A percentile compares a stretch with the other conserved stretches of the same genome.
These are phyloP conservation scores for Solenodon paradoxus DNA, from an alignment of 2,113 vertebrate species.

Conservation along the genomic window DNA sequence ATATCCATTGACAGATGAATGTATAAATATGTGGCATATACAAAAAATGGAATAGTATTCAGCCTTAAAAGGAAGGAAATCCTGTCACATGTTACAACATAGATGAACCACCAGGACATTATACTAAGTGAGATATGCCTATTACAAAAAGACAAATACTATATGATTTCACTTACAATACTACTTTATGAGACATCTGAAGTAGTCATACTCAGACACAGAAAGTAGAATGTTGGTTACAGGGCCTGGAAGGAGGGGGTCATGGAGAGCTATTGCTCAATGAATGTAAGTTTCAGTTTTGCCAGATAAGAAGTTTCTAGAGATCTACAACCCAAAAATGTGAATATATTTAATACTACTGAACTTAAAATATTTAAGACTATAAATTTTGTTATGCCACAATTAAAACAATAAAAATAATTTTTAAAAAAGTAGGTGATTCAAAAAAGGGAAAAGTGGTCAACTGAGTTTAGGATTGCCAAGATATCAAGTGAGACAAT, in stretches of 20 bases:
- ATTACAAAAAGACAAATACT: background rate
- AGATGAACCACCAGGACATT: background rate
- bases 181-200: background rate
- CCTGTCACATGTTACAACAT: background rate
- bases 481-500: background rate
- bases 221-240: background rate
- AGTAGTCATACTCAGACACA: background rate
- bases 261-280: background rate
- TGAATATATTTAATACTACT: background rate
- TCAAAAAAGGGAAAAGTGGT: background rate
- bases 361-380: background rate
- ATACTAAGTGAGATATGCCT: background rate
- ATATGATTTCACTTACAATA: background rate
- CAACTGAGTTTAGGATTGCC: background rate
- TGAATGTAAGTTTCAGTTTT: background rate
- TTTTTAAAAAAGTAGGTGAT: background rate
- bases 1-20: background rate
- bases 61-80: background rate
- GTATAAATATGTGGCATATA: background rate
- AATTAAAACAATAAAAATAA: background rate
- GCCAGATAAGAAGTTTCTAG: background rate
- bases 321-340: background rate
- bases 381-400: background rate
- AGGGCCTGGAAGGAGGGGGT: background rate
- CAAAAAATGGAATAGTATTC: background rate